Evolutionary conservation across 1,140 invertebrate species (phyloP), one percentile per base, ranked within the genome.

Genomic region (Dendroctonus ponderosae): DNA sequence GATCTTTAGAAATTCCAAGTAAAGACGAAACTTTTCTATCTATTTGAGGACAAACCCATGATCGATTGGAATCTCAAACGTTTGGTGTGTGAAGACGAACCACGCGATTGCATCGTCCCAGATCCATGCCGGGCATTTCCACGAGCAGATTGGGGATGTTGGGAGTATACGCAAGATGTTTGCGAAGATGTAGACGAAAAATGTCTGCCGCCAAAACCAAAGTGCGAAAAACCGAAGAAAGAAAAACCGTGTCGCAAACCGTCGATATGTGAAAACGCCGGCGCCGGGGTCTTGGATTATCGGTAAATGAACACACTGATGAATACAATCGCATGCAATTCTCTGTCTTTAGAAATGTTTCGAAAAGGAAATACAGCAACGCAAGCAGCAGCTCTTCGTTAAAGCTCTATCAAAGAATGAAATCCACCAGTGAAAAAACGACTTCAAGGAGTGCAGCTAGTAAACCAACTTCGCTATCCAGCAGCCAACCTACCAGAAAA

Each of bases 61-160:
- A 15, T 61, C n/a, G 69, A 70, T 15, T 60, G 51, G 53, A 61
- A 61, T 40, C 26, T 67, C 7, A 59, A 64, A 14, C 61, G 69
- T 12, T 52, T 70, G 26, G 48, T 54, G 12, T 70, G 69, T 41
- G 46, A 53, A 11, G 69, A 70, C 8, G 69, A 70, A 44, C 56
- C 56, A 0, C 7, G 43, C 15, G 69, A 70, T 1, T 70, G 69
- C 49, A 11, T 65, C 2, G 49, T 58, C 8, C 53, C 54, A 11
- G 69, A 70, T 50, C 69, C 65, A 4, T 70, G 69, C 39, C 46
- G 54, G 5, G 15, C n/a, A 3, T 63, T 61, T 48, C 69, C 69
- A n/a, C 44, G 69, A 42, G 65, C 69, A 6, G 69, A 70, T 57
- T 67, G 64, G 65, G 69, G 69, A 7, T 70, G 69, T 48, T 70